phyloP scores from a whole-genome alignment of 2,113 vertebrate genomes.

The Erinaceus europaeus region DNA sequence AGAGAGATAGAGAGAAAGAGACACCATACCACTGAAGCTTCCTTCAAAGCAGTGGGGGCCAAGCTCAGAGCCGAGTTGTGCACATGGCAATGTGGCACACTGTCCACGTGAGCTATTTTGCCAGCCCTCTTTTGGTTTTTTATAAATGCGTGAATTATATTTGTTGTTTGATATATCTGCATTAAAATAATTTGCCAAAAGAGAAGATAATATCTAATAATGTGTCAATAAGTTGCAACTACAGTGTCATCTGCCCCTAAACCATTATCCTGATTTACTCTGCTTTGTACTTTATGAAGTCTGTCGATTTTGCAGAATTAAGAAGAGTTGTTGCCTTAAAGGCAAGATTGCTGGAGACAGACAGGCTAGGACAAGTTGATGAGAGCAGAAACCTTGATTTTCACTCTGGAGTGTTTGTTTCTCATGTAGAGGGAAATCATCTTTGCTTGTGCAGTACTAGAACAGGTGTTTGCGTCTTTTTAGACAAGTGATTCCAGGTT shows the following conservation, averaged over 20 bases:
- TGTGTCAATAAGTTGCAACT: neutral
- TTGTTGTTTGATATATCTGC: too few relatives aligned
- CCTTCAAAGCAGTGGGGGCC: too few relatives aligned
- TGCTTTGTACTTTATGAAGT: constrained; percentile 18
- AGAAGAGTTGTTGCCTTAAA: neutral
- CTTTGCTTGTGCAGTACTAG: neutral
- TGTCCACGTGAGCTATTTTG: too few relatives aligned
- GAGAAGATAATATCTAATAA: too few relatives aligned
- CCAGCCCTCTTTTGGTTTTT: too few relatives aligned
- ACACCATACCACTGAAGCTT: too few relatives aligned
- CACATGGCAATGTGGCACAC: too few relatives aligned
- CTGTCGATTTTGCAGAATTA: neutral
- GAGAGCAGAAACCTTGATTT: neutral
- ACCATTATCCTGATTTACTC: neutral
- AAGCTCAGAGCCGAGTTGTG: too few relatives aligned
- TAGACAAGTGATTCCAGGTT: neutral
- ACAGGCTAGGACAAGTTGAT: neutral
- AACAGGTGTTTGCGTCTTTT: neutral
- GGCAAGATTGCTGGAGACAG: neutral
- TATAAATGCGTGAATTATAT: too few relatives aligned
- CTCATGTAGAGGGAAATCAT: neutral
- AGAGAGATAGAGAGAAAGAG: too few relatives aligned
- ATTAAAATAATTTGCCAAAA: too few relatives aligned
- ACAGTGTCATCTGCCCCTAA: neutral
- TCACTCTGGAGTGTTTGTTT: neutral